These are phyloP conservation scores for Polyodon spathula DNA, from an alignment of 2,113 vertebrate genomes.

Conservation along the genomic window DNA sequence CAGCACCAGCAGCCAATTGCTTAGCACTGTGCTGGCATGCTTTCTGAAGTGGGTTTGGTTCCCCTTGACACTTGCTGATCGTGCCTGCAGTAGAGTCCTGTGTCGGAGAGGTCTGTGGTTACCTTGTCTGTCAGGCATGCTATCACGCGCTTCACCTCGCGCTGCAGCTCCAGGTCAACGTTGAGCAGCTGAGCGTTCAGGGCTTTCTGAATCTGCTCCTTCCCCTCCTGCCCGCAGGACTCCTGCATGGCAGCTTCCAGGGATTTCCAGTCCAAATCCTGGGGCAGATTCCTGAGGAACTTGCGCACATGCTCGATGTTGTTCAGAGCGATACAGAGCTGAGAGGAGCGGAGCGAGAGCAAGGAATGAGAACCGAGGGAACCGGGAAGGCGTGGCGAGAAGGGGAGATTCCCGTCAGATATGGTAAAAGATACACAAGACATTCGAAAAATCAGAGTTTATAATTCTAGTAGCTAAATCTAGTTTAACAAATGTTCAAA, in stretches of 20 bases:
- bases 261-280: constrained; percentile 60
- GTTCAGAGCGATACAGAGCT: constrained; percentile 77
- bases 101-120: not conserved
- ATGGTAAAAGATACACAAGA: too few species aligned
- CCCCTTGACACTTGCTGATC: too few species aligned
- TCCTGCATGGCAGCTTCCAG: constrained; percentile 57
- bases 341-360: constrained; percentile 1
- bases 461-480: too few species aligned
- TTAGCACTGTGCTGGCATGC: too few species aligned
- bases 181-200: constrained; percentile 67
- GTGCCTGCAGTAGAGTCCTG: not conserved
- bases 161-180: constrained; percentile 69
- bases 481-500: too few species aligned
- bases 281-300: constrained; percentile 59
- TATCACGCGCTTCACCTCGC: constrained; percentile 66
- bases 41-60: too few species aligned
- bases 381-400: constrained; percentile 13
- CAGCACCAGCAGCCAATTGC: too few species aligned
- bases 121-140: constrained; percentile 75
- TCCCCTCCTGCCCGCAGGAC: constrained; percentile 57
- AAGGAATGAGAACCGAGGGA: not conserved
- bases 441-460: too few species aligned
- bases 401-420: constrained; percentile 14
- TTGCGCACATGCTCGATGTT: constrained; percentile 62
- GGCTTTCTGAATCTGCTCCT: constrained; percentile 64